A percentile compares a stretch with the other conserved stretches of the same genome.
Evolutionary conservation across 2,113 vertebrate species (phyloP).

Genomic region (Clupea harengus): DNA sequence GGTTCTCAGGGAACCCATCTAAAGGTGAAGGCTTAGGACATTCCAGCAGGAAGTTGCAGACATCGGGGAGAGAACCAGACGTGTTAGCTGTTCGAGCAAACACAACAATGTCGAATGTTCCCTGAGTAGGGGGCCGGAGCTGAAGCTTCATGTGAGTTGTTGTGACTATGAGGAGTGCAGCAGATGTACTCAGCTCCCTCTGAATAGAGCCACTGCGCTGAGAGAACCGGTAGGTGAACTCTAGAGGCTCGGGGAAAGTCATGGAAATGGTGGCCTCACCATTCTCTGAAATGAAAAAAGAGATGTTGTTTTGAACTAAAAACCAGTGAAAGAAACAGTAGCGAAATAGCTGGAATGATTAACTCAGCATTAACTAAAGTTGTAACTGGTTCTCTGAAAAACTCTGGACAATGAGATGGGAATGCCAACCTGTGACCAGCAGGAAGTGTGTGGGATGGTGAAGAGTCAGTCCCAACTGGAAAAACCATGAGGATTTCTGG

Average conservation of each 20-base stretch:
- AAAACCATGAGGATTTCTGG: constrained; percentile 77
- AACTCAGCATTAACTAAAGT: no score
- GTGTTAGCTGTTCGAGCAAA: constrained; percentile 43
- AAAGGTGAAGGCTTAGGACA: constrained; percentile 32
- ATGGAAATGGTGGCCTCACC: constrained; percentile 60
- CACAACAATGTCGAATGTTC: constrained; percentile 60
- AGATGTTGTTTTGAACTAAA: not conserved
- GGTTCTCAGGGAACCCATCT: constrained; percentile 52
- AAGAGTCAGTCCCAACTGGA: constrained; percentile 67
- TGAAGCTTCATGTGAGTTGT: constrained; percentile 44
- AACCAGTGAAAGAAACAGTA: not conserved
- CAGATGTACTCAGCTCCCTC: constrained; percentile 33
- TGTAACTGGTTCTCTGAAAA: not conserved
- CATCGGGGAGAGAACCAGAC: constrained; percentile 50
- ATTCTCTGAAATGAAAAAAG: constrained; percentile 48
- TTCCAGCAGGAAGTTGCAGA: constrained; percentile 64
- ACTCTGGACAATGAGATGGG: not conserved
- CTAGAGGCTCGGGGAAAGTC: constrained; percentile 44
- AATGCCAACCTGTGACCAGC: constrained; percentile 68
- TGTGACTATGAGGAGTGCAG: constrained; percentile 45
- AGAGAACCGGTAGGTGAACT: constrained; percentile 63
- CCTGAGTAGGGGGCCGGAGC: constrained; percentile 47
- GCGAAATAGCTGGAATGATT: not conserved
- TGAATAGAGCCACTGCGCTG: constrained; percentile 25
- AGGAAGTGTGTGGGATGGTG: constrained; percentile 66